A percentile compares a stretch with the other conserved stretches of the same genome.
Evolutionary conservation across 2,113 vertebrate genomes (phyloP).

Genomic region (Hippolais icterina): DNA sequence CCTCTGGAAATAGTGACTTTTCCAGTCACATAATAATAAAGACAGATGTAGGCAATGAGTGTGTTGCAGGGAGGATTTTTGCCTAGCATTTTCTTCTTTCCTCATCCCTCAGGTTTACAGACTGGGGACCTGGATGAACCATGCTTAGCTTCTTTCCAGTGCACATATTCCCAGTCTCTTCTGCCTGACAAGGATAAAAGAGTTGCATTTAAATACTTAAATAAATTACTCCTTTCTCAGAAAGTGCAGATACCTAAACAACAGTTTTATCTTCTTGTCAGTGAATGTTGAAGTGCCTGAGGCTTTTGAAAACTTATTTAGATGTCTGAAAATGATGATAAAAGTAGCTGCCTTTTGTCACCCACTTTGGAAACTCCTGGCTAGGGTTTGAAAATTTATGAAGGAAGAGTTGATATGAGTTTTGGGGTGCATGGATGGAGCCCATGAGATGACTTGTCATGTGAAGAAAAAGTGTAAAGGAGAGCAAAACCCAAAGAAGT

Average conservation of each 20-base stretch:
- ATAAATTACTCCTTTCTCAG: neutral
- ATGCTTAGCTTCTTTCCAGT: neutral
- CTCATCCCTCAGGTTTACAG: neutral
- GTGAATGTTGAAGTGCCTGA: accelerated
- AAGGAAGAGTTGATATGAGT: neutral
- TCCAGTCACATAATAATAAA: neutral
- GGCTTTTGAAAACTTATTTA: neutral
- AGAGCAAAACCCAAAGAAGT: neutral
- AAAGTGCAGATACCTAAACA: neutral
- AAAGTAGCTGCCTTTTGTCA: neutral
- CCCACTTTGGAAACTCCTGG: neutral
- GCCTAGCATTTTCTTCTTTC: neutral
- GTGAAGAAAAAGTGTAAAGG: neutral
- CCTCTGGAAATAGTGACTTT: neutral
- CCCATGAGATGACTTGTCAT: neutral
- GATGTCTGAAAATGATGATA: neutral
- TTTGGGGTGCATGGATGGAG: neutral
- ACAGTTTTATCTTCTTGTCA: neutral
- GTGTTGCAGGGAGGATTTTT: neutral
- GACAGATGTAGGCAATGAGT: neutral
- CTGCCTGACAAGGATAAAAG: neutral
- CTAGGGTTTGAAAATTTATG: neutral
- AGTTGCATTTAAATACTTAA: neutral
- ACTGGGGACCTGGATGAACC: neutral
- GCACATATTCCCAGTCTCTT: neutral